These are phyloP conservation scores for Osmerus mordax DNA, from an alignment of 2,113 vertebrate species.

Conservation along the genomic window DNA sequence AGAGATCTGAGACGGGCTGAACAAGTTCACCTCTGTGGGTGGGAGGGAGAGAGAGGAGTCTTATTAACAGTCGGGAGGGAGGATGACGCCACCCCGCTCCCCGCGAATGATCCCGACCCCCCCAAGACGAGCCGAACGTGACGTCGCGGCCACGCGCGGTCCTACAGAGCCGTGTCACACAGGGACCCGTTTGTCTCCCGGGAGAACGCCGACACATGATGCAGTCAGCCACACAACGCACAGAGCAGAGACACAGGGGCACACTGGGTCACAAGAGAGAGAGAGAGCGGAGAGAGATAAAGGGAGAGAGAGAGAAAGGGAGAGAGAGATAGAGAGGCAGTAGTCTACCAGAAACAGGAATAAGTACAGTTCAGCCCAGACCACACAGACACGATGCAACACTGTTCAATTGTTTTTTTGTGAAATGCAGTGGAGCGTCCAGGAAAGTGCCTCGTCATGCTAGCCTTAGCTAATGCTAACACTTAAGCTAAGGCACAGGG, in stretches of 20 bases:
- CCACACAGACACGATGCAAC: background rate
- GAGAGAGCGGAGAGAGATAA: background rate
- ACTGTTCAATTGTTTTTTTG: background rate
- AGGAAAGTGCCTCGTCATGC: conserved; percentile 38
- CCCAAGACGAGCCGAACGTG: too few species aligned
- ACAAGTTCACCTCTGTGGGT: conserved; percentile 81
- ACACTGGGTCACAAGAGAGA: background rate
- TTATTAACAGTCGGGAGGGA: background rate
- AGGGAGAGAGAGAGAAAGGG: background rate
- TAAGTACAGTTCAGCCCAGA: too few species aligned
- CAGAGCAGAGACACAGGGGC: background rate
- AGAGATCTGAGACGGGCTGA: conserved; percentile 79
- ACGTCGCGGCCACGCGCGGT: too few species aligned
- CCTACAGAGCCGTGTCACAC: too few species aligned
- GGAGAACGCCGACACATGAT: too few species aligned
- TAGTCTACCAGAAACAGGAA: background rate
- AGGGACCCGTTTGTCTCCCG: too few species aligned
- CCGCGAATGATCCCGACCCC: background rate
- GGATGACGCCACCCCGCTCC: background rate
- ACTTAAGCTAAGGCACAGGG: too few species aligned
- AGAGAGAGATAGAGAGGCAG: conserved; percentile 5
- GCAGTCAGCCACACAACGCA: too few species aligned
- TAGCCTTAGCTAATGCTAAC: conserved; percentile 1
- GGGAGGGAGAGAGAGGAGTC: background rate
- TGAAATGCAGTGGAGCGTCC: background rate